phyloP scores from a whole-genome alignment of 35 echinoderm and acorn worm genomes.

The Ptychodera flava region DNA sequence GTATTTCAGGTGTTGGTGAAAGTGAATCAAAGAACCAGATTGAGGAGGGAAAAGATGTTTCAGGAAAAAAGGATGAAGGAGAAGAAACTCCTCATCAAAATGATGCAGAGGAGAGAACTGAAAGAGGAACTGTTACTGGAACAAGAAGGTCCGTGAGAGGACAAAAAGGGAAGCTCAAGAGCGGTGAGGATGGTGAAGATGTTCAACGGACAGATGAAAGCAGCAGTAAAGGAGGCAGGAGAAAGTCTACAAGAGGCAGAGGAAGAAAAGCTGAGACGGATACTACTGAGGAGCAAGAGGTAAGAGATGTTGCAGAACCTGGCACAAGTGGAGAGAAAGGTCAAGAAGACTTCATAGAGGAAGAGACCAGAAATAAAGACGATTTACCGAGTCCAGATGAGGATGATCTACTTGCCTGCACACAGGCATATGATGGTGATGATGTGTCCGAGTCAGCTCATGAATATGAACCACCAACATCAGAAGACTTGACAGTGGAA shows the following conservation, averaged over 20 bases:
- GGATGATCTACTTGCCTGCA: neutral
- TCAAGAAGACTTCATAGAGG: neutral
- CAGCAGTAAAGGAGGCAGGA: too few relatives aligned
- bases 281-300: neutral
- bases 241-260: neutral
- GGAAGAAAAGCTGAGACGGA: neutral
- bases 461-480: neutral
- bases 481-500: neutral
- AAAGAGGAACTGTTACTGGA: too few relatives aligned
- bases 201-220: too few relatives aligned
- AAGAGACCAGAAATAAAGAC: neutral
- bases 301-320: neutral
- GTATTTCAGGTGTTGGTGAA: too few relatives aligned
- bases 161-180: too few relatives aligned
- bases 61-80: neutral
- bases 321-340: neutral
- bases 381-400: neutral
- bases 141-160: too few relatives aligned
- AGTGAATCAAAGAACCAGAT: too few relatives aligned
- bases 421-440: constrained; percentile 3
- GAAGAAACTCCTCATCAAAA: too few relatives aligned
- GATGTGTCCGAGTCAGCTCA: neutral
- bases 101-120: too few relatives aligned
- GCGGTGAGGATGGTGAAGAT: too few relatives aligned
- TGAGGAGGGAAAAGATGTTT: neutral